Evolutionary conservation across 2,888 invertebrate genomes (phyloP).

Genomic region (Dioctria linearis): DNA sequence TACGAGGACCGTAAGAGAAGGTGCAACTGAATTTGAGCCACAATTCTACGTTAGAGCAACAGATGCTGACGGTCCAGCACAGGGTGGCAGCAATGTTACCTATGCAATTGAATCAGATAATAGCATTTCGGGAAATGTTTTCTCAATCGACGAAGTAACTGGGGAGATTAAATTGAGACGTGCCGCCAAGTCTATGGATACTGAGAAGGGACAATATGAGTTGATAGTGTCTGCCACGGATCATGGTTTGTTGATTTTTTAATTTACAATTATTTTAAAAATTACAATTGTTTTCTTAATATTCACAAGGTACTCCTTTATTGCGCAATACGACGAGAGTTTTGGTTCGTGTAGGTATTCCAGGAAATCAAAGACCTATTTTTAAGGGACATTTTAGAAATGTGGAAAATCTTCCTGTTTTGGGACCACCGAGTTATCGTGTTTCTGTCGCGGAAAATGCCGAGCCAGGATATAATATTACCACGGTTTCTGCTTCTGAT

Average conservation of each 20-base stretch:
- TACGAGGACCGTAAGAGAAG: slow-evolving; percentile 83
- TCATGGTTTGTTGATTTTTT: slow-evolving; percentile 72
- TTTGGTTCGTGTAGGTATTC: slow-evolving; percentile 82
- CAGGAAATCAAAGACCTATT: slow-evolving; percentile 86
- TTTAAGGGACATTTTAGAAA: slow-evolving; percentile 82
- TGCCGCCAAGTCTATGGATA: slow-evolving; percentile 81
- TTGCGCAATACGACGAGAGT: slow-evolving; percentile 78
- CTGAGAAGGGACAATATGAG: slow-evolving; percentile 82
- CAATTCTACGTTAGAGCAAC: slow-evolving; percentile 85
- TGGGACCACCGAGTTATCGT: slow-evolving; percentile 81
- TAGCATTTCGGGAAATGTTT: slow-evolving; percentile 77
- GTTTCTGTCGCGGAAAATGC: slow-evolving; percentile 82
- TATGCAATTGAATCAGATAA: slow-evolving; percentile 81
- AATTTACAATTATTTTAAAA: neutral
- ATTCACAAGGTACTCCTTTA: slow-evolving; percentile 74
- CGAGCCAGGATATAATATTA: slow-evolving; percentile 78
- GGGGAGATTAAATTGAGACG: slow-evolving; percentile 80
- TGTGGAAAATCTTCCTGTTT: slow-evolving; percentile 72
- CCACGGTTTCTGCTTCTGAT: slow-evolving; percentile 82
- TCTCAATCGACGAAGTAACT: slow-evolving; percentile 77
- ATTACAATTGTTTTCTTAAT: neutral
- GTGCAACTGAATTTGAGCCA: slow-evolving; percentile 83
- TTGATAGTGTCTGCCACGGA: slow-evolving; percentile 80
- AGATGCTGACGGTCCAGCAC: slow-evolving; percentile 82
- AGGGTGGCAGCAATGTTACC: slow-evolving; percentile 79